These are phyloP conservation scores for Eulacestoma nigropectus DNA, from an alignment of 2,113 vertebrate genomes.

Conservation along the genomic window DNA sequence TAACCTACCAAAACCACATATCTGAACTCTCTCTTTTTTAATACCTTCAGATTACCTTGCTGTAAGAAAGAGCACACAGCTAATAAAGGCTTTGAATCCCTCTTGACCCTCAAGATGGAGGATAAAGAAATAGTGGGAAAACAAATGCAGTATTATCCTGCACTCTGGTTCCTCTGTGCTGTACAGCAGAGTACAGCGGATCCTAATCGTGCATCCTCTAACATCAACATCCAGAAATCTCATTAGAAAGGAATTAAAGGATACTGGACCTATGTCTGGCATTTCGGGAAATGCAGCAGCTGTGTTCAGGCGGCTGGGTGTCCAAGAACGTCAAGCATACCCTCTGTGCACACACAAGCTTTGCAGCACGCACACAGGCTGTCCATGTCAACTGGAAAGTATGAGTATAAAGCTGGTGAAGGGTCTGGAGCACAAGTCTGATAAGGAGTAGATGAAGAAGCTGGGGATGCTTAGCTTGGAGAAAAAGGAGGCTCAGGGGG, in stretches of 20 bases:
- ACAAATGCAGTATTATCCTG: neutral
- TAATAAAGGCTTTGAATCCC: slow-evolving; percentile 4
- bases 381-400: neutral
- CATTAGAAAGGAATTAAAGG: slow-evolving; percentile 3
- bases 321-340: neutral
- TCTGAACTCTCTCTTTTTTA: neutral
- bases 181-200: neutral
- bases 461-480: neutral
- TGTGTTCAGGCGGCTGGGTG: neutral
- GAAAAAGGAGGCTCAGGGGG: neutral
- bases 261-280: neutral
- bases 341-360: neutral
- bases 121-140: neutral
- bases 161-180: neutral
- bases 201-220: neutral
- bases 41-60: neutral
- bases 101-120: neutral
- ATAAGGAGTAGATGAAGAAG: neutral
- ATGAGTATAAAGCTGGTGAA: neutral
- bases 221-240: neutral
- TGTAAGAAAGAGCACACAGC: neutral
- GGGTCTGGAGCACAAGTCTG: neutral
- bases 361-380: neutral
- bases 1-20: neutral
- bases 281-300: neutral